Evolutionary conservation across 2,113 vertebrate species (phyloP).

Genomic region (Octodon degus): DNA sequence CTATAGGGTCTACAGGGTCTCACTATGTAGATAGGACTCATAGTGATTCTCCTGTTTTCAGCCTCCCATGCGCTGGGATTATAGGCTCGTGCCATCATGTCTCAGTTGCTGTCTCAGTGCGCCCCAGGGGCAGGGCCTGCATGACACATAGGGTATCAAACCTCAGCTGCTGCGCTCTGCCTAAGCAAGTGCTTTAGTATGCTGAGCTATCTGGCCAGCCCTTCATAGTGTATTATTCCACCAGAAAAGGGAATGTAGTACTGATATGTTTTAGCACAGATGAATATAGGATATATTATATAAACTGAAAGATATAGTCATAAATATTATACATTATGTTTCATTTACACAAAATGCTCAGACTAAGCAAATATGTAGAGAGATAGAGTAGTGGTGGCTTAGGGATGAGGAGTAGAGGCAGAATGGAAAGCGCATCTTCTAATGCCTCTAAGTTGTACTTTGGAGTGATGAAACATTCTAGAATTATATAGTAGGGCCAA

Average conservation of each 20-base stretch:
- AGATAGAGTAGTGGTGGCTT: not conserved
- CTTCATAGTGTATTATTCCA: not conserved
- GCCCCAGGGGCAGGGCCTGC: no score
- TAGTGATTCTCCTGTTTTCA: no score
- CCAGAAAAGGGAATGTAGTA: not conserved
- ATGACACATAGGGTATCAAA: no score
- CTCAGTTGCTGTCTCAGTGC: no score
- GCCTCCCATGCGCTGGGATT: no score
- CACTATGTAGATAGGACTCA: no score
- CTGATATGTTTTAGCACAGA: not conserved
- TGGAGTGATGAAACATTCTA: not conserved
- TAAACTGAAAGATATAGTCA: not conserved
- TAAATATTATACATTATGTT: not conserved
- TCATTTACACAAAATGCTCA: not conserved
- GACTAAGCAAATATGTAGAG: not conserved
- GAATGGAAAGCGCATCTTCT: not conserved
- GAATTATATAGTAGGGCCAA: not conserved
- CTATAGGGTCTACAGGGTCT: no score
- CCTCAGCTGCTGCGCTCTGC: no score
- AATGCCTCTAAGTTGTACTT: not conserved
- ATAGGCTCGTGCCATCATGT: no score
- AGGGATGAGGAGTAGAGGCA: not conserved
- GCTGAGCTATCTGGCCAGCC: no score
- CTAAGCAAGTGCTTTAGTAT: no score
- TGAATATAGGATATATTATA: not conserved